Conservation (phyloP, 1,140 invertebrate species). For the Scylla paramamosain region DNA sequence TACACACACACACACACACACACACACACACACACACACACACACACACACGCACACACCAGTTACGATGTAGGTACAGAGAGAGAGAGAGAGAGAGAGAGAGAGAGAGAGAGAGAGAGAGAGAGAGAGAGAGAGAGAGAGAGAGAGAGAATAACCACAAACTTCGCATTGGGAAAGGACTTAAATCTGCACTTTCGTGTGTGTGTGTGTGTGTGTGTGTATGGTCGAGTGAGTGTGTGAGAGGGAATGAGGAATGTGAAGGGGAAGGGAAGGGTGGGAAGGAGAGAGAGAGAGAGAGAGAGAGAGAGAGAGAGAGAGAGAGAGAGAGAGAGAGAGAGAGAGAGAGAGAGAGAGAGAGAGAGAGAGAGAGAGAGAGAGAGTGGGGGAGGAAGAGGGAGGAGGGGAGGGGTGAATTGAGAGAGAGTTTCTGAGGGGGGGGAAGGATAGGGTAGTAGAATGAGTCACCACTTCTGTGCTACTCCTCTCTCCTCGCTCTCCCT, state of each 20-base stretch:
- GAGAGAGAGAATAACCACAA: too few relatives aligned
- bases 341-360: background rate
- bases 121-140: background rate
- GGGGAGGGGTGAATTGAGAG: background rate
- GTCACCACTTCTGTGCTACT: background rate
- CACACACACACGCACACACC: background rate
- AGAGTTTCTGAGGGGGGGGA: background rate
- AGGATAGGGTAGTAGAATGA: background rate
- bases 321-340: background rate
- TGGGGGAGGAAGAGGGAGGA: too few relatives aligned
- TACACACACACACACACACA: background rate
- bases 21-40: background rate
- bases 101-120: slow-evolving; percentile 20
- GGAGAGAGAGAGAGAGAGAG: background rate
- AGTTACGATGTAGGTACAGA: background rate
- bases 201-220: too few relatives aligned
- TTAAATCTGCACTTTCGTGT: too few relatives aligned
- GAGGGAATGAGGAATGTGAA: too few relatives aligned
- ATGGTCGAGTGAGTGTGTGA: too few relatives aligned
- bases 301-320: slow-evolving; percentile 20
- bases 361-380: background rate
- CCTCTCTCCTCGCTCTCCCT: background rate
- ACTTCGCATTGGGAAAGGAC: too few relatives aligned
- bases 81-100: slow-evolving; percentile 20
- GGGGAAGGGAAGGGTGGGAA: too few relatives aligned